Evolutionary conservation across 2,113 vertebrate species (phyloP), one percentile per base, ranked within the genome.

Genomic region (Corythornis vintsioides): DNA sequence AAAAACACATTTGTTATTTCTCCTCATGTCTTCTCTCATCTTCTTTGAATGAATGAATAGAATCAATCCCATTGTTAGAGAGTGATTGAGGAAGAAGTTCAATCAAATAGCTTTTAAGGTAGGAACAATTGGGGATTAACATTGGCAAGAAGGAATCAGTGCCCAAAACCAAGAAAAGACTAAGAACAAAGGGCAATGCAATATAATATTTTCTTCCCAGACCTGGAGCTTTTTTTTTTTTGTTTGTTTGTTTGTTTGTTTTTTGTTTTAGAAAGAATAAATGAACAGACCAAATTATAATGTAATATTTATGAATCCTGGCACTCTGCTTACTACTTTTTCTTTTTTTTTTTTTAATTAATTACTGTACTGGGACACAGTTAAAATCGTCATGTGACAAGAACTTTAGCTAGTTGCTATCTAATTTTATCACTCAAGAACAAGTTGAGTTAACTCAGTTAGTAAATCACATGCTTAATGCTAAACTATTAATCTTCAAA

Each of bases 51-150:
- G 65, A 92, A 73, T 47, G 14, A 59, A n/a, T 35, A 50, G 81
- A 95, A 92, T 61, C 65, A 91, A 66, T 67, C 11, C 65, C 76
- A 24, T 73, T 94, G 71, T 85, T 69, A 84, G n/a, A 72, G 21
- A 12, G 38, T 60, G 31, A 66, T 3, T 76, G 56, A 84, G 52
- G 50, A 88, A 89, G 24, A 48, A 31, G 64, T 92, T 79, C 33
- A 79, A 59, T 92, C 70, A 82, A 86, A 87, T 47, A 74, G 35
- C 15, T 94, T 88, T 93, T 74, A 92, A 93, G 73, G 73, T 80
- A 69, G 48, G 43, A 92, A 92, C 73, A 95, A 88, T 19, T 65
- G 33, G 3, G 26, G 25, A 88, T 82, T 88, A 81, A 50, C 55
- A 40, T 10, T 78, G 66, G 73, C 40, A 93, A 96, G 52, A 22